phyloP scores from a whole-genome alignment of 2,113 vertebrate genomes.

The Cacatua alba region DNA sequence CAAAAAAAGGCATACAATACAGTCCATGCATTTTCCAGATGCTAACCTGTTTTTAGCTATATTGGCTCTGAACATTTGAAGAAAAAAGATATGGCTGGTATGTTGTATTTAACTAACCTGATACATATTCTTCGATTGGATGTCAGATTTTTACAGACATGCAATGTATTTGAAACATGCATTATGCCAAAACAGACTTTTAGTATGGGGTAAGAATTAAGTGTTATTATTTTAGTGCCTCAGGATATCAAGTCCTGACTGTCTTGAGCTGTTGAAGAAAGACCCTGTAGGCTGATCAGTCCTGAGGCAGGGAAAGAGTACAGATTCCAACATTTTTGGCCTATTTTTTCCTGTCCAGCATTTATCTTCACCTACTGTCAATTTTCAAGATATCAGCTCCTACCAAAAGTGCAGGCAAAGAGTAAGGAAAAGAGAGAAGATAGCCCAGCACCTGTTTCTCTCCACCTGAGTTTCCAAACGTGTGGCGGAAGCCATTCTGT shows the following conservation, averaged over 20 bases:
- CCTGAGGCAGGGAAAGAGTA: background rate
- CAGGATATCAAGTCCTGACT: background rate
- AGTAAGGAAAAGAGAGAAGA: conserved; percentile 65
- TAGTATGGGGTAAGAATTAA: background rate
- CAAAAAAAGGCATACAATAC: background rate
- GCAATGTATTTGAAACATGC: background rate
- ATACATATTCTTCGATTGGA: background rate
- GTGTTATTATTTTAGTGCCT: background rate
- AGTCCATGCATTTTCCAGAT: background rate
- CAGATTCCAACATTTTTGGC: background rate
- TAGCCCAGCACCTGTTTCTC: conserved; percentile 93
- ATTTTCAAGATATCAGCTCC: conserved; percentile 37
- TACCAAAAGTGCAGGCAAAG: conserved; percentile 55
- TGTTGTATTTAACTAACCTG: background rate
- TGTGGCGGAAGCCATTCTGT: conserved; percentile 97
- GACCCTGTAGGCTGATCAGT: background rate
- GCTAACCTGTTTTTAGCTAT: background rate
- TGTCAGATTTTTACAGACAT: background rate
- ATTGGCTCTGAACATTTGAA: background rate
- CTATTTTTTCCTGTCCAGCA: background rate
- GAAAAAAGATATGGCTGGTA: background rate
- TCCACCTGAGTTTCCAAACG: conserved; percentile 91
- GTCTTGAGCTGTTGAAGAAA: background rate
- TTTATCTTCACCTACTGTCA: conserved; percentile 12
- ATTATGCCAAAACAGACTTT: background rate